Base-by-base conservation (phyloP, 2,797 vertebrate species). In the Scomberomorus guttatus region DNA sequence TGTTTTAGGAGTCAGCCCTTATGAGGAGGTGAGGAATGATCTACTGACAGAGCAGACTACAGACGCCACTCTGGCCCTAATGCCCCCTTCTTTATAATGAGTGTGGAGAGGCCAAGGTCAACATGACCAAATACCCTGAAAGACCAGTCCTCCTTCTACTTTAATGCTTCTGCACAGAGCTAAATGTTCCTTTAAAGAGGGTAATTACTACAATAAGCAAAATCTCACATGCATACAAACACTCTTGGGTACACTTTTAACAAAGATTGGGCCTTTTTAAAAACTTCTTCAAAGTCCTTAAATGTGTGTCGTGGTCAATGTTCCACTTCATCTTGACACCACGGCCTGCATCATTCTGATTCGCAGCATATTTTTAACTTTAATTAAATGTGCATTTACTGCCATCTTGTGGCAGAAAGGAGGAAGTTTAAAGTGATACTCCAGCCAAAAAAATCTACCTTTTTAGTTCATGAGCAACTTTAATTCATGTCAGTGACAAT, bases 1-100 rank as follows among this genome's bases (percentile, higher is more conserved):
- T 80, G 79, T 78, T 1, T 44, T 22, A 69, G 48, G 34, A 29
- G 29, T 68, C 54, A 24, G 70, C 37, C 72, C 46, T 74, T 75
- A 93, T 88, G 84, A 91, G 82, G 81, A 81, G 68, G 89, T 82
- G 84, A 84, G 54, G 89, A 93, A 37, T 72, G 92, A 92, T 86
- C 25, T 56, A 60, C 82, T 75, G 76, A 88, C 69, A 81, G 78
- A 83, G 81, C 79, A 85, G 85, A 80, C 66, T 56, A 39, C 77
- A 79, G 82, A 82, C 29, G 73, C 80, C 81, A 71, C 56, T 74
- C 77, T 78, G 77, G 73, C 72, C 77, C 77, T 34, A 29, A 67
- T 64, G 83, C 71, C 84, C 76, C 75, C 72, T 85, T 89, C 74
- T 83, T 84, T 80, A 22, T 82, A 75, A 67, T 71, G 58, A 80